Evolutionary conservation across 1,140 invertebrate species (phyloP).

Genomic region (Panulirus ornatus): DNA sequence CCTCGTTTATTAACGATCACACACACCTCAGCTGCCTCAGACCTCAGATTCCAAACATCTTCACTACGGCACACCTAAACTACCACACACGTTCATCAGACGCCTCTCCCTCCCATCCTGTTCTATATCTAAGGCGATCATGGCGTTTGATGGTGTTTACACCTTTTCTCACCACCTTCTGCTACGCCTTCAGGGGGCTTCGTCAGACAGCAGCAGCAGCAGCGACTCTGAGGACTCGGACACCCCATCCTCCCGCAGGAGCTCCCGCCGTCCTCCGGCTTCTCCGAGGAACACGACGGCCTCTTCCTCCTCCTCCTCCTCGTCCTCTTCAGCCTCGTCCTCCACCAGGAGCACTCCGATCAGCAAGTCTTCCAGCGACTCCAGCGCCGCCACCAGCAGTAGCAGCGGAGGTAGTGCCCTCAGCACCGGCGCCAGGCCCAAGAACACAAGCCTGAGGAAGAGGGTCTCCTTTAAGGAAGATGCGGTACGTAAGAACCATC

Average conservation of each 20-base stretch:
- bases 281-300: constrained; percentile 62
- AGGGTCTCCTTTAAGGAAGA: constrained; percentile 75
- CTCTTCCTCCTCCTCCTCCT: constrained; percentile 58
- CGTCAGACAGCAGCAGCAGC: constrained; percentile 43
- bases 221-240: constrained; percentile 56
- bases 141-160: no score
- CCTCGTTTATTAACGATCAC: no score
- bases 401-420: constrained; percentile 51
- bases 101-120: no score
- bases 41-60: no score
- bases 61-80: no score
- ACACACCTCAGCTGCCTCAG: no score
- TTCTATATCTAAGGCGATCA: no score
- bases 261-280: constrained; percentile 69
- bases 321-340: constrained; percentile 64
- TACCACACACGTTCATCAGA: no score
- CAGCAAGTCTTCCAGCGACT: constrained; percentile 75
- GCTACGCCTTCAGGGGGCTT: constrained; percentile 33
- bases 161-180: no score
- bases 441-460: constrained; percentile 72
- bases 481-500: constrained; percentile 68
- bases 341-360: constrained; percentile 67
- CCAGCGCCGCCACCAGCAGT: constrained; percentile 57
- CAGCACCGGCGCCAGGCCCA: constrained; percentile 72
- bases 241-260: constrained; percentile 31